Evolutionary conservation across 2,113 vertebrate species (phyloP).

Genomic region (Tautogolabrus adspersus): DNA sequence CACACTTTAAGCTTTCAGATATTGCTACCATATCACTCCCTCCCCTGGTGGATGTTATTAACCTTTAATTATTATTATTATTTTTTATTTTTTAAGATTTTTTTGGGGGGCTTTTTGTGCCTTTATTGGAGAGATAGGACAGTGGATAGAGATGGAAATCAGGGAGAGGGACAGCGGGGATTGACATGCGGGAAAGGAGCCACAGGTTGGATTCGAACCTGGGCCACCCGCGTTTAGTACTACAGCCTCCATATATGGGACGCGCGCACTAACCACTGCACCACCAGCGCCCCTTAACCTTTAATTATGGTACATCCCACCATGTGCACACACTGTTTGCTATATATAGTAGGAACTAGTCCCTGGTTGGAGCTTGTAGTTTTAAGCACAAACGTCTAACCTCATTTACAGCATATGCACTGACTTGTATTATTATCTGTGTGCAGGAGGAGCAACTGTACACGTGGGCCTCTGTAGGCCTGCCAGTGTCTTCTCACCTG

Average conservation of each 20-base stretch:
- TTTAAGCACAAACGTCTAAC: conserved; percentile 1
- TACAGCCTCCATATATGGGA: no score
- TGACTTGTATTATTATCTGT: conserved; percentile 19
- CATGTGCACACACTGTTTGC: background rate
- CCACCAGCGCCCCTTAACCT: conserved; percentile 1
- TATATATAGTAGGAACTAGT: background rate
- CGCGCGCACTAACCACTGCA: no score
- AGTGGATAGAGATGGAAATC: no score
- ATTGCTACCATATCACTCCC: background rate
- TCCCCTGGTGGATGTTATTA: conserved; percentile 12
- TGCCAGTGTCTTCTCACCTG: conserved; percentile 71
- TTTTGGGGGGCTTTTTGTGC: no score
- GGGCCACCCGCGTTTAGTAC: no score
- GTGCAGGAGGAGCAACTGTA: conserved; percentile 77
- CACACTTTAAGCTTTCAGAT: background rate
- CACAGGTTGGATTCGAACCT: no score
- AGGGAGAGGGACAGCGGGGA: no score
- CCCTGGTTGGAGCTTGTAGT: background rate
- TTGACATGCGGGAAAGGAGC: no score
- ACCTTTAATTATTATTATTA: conserved; percentile 13
- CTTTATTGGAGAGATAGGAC: no score
- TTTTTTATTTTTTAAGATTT: no score
- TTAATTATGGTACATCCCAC: background rate
- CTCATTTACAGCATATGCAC: background rate
- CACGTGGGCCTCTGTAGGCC: conserved; percentile 74